Conservation (phyloP, 2,113 vertebrate genomes). For the Coreoperca whiteheadi region DNA sequence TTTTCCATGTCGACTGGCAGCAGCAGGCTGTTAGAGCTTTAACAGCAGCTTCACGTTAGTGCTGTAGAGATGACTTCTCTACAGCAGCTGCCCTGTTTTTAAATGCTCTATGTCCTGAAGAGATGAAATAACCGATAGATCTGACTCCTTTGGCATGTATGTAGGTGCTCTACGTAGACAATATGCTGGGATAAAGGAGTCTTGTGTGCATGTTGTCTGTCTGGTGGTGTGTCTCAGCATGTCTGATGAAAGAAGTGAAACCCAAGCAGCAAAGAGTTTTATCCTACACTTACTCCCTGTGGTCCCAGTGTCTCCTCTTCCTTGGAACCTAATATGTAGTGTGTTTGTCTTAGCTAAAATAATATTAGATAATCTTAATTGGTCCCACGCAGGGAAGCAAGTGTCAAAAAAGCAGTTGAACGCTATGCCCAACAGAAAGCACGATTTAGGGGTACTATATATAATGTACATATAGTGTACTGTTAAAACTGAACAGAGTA, state of each 20-base stretch:
- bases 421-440: background rate
- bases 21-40: background rate
- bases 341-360: background rate
- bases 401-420: background rate
- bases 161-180: background rate
- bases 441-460: background rate
- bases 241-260: conserved; percentile 44
- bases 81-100: conserved; percentile 18
- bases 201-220: background rate
- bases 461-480: background rate
- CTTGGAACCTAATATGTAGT: background rate
- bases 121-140: conserved; percentile 55
- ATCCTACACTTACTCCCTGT: background rate
- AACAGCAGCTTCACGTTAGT: background rate
- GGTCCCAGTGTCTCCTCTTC: background rate
- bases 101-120: conserved; percentile 9
- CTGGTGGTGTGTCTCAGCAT: background rate
- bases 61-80: background rate
- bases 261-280: conserved; percentile 20
- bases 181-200: background rate
- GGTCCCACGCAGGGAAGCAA: background rate
- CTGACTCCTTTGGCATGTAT: background rate
- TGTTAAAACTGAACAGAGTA: background rate
- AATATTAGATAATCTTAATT: conserved; percentile 3
- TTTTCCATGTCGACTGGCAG: background rate